phyloP scores from a whole-genome alignment of 2,113 vertebrate species.

The Mobula birostris region DNA sequence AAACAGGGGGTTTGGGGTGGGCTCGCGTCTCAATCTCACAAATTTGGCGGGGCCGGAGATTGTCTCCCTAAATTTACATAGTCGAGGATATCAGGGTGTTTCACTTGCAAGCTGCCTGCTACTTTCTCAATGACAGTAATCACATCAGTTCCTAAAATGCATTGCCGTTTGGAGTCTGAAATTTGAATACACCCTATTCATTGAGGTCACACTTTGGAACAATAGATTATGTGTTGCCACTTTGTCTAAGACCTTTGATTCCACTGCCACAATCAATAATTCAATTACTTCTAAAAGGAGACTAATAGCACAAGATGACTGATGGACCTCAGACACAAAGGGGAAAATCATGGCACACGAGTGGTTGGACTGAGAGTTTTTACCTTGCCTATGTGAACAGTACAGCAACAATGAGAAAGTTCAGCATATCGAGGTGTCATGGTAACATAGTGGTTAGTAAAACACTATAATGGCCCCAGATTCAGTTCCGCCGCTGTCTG shows the following conservation, averaged over 20 bases:
- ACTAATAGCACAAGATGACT: neutral
- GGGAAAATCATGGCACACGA: neutral
- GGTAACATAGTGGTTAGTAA: too few species aligned
- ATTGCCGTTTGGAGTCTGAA: neutral
- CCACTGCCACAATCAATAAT: neutral
- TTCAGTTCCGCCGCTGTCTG: too few species aligned
- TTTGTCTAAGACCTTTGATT: neutral
- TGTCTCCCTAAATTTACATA: too few species aligned
- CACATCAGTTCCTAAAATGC: neutral
- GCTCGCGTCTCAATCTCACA: too few species aligned
- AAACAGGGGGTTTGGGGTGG: too few species aligned
- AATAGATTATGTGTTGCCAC: neutral
- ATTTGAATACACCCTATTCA: neutral
- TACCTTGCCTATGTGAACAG: too few species aligned
- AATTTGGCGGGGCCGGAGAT: too few species aligned
- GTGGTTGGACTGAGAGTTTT: neutral
- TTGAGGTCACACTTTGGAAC: neutral
- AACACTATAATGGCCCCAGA: too few species aligned
- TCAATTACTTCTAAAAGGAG: neutral
- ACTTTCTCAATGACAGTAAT: neutral
- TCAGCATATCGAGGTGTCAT: too few species aligned
- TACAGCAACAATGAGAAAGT: neutral
- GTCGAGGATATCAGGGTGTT: too few species aligned
- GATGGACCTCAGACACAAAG: neutral
- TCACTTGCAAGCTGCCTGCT: neutral